Base-by-base conservation (phyloP, 2,888 invertebrate species). In the Chalcosyrphus nemorum region DNA sequence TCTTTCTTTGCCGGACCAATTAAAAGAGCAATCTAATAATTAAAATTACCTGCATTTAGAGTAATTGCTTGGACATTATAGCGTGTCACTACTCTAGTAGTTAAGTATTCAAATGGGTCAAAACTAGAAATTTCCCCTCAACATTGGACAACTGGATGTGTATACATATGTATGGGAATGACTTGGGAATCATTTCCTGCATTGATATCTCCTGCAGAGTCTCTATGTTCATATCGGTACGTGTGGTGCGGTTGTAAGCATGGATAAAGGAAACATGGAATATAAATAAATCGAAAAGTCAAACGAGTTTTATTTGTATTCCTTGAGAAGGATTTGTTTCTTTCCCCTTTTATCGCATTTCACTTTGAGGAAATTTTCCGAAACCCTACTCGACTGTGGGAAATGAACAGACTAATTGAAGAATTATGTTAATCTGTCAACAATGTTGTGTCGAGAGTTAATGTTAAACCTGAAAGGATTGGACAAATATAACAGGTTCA, bases 401-500 rank as follows among this genome's bases (percentile, higher is more conserved):
- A 74, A 74, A 65, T 7, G 24, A 56, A 56, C 71, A 35, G 27
- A 45, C 41, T 74, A 65, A 74, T 65, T 63, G 74, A 24, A 54
- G n/a, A 74, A 74, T 54, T 74, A 74, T 74, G 74, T 74, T 45
- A 74, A 74, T 65, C 50, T 38, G 35, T 56, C 56, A 45, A 17
- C 43, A 35, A 32, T 45, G 15, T 29, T 21, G n/a, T 17, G 38
- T 9, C 29, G 11, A 7, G 59, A n/a, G 41, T 21, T 29, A 24
- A 41, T 2, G 29, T 45, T 27, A 1, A 29, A 41, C 7, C 15
- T 21, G 9, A 15, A 57, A 5, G 68, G 27, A 41, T n/a, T 56
- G 9, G 27, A n/a, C n/a, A 9, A 47, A 47, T 7, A 21, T 9
- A n/a, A 21, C 38, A 57, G 13, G 47, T 47, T 47, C 21, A 47